Evolutionary conservation across 2,888 invertebrate genomes (phyloP).

Genomic region (Andrena flavipes): DNA sequence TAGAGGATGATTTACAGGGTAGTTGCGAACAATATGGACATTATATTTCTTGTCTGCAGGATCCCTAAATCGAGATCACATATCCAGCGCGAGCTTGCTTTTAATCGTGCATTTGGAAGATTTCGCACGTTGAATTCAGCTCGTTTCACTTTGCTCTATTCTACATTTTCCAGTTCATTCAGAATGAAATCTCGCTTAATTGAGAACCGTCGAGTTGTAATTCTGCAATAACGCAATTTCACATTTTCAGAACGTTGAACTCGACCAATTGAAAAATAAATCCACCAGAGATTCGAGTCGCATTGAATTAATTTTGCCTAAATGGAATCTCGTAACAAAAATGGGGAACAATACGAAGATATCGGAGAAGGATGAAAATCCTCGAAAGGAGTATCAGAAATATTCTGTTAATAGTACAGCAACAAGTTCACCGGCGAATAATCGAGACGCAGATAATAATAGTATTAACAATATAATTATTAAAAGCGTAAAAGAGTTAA

Average conservation of each 20-base stretch:
- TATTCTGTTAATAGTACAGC: background rate
- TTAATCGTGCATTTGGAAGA: background rate
- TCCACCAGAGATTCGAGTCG: background rate
- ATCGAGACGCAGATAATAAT: background rate
- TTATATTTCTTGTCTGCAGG: conserved; percentile 5
- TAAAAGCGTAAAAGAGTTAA: background rate
- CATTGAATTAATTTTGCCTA: background rate
- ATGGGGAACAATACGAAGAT: background rate
- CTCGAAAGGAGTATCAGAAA: background rate
- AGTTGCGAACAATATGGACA: conserved; percentile 16
- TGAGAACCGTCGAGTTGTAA: background rate
- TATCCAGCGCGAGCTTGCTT: background rate
- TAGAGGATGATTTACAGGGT: conserved; percentile 36
- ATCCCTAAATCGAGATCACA: conserved; percentile 12
- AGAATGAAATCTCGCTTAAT: background rate
- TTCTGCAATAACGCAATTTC: background rate
- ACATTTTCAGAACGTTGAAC: conserved; percentile 43
- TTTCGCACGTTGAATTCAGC: background rate
- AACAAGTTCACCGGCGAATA: rapidly evolving
- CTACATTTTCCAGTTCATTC: background rate
- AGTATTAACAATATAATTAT: background rate
- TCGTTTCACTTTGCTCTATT: background rate
- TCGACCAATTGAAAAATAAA: background rate
- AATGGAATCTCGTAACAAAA: background rate
- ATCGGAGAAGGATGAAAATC: background rate